A percentile compares a stretch with the other conserved stretches of the same genome.
These are phyloP conservation scores for Echinarachnius parma DNA, from an alignment of 53 echinoderm and acorn worm species.

Conservation along the genomic window DNA sequence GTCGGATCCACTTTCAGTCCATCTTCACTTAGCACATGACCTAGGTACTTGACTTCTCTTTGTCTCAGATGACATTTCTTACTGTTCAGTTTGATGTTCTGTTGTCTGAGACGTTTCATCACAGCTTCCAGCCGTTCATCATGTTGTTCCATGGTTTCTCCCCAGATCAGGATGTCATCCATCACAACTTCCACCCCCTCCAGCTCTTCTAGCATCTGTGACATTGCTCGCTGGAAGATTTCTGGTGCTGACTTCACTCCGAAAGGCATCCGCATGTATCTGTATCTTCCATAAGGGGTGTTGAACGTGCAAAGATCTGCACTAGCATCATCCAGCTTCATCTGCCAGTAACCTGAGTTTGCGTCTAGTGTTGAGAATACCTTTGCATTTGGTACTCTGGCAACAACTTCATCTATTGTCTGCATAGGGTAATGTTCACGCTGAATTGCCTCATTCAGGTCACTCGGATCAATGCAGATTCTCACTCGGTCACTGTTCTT, in stretches of 20 bases:
- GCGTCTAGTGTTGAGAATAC: conserved; percentile 52
- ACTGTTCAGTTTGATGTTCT: conserved; percentile 47
- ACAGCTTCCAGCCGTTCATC: conserved; percentile 43
- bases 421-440: conserved; percentile 57
- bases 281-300: conserved; percentile 49
- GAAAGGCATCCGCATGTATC: conserved; percentile 45
- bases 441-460: conserved; percentile 47
- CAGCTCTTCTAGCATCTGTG: conserved; percentile 39
- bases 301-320: conserved; percentile 40
- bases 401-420: conserved; percentile 55
- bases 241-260: conserved; percentile 58
- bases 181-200: conserved; percentile 52
- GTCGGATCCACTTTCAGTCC: conserved; percentile 50
- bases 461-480: conserved; percentile 51
- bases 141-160: conserved; percentile 18
- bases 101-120: conserved; percentile 25
- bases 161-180: conserved; percentile 60
- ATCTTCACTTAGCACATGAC: conserved; percentile 35
- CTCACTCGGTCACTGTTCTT: conserved; percentile 26
- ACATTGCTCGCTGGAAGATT: conserved; percentile 49
- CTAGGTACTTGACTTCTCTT: conserved; percentile 46
- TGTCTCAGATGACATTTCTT: conserved; percentile 36
- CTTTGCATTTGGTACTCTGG: conserved; percentile 37
- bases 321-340: conserved; percentile 43
- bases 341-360: conserved; percentile 54